phyloP scores from a whole-genome alignment of 2,797 vertebrate genomes.

The Philypnodon macrostomus region DNA sequence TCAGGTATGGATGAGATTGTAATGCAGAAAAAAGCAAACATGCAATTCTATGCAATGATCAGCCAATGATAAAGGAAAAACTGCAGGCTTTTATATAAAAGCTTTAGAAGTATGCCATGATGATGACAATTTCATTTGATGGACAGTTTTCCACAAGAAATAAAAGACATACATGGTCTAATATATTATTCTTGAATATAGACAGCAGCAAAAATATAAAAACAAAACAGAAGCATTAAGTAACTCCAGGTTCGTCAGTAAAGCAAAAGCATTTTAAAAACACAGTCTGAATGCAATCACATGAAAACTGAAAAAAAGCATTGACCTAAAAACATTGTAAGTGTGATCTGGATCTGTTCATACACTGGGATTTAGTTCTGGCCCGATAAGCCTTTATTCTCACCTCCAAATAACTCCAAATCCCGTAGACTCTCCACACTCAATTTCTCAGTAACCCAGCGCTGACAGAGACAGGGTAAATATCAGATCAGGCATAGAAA shows the following conservation, averaged over 20 bases:
- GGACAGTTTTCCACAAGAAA: not conserved
- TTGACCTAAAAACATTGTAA: constrained; percentile 5
- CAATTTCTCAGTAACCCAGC: constrained; percentile 98
- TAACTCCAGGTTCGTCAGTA: too few relatives aligned
- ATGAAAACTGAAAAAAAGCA: too few relatives aligned
- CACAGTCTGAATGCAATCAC: constrained; percentile 12
- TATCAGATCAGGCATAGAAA: constrained; percentile 33
- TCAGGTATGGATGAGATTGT: constrained; percentile 9
- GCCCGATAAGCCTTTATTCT: constrained; percentile 52
- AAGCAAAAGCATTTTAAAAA: too few relatives aligned
- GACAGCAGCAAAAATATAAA: too few relatives aligned
- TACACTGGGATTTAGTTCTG: constrained; percentile 18
- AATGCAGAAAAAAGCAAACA: constrained; percentile 30
- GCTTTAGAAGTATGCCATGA: not conserved
- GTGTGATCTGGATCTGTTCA: constrained; percentile 3
- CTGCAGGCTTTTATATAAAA: too few relatives aligned
- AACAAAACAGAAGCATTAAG: constrained; percentile 15
- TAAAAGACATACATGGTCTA: not conserved
- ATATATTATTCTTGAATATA: not conserved
- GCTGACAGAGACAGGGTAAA: constrained; percentile 75
- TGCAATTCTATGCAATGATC: constrained; percentile 42
- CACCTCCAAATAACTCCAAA: constrained; percentile 97
- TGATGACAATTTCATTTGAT: not conserved
- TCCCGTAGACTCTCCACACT: constrained; percentile 98
- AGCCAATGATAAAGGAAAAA: constrained; percentile 13